These are phyloP conservation scores for Gavialis gangeticus DNA, from an alignment of 2,113 vertebrate genomes.

Conservation along the genomic window DNA sequence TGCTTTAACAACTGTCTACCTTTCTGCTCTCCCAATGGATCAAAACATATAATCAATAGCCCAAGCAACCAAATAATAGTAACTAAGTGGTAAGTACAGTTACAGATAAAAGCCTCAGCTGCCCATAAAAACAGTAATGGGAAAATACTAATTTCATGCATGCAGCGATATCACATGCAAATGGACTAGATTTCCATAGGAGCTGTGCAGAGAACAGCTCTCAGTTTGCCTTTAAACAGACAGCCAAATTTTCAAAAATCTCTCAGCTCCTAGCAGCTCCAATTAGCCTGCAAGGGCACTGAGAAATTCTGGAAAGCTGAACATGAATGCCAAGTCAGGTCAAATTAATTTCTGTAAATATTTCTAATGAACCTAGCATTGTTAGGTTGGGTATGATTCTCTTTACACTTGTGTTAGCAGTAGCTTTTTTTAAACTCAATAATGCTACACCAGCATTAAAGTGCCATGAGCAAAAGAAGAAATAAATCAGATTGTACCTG, in stretches of 20 bases:
- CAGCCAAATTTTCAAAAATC: slow-evolving; percentile 40
- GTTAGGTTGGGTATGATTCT: background rate
- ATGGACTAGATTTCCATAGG: slow-evolving; percentile 42
- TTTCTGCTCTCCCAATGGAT: too few species aligned
- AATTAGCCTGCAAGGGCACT: background rate
- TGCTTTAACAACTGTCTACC: too few species aligned
- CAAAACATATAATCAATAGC: background rate
- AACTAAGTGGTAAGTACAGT: slow-evolving; percentile 39
- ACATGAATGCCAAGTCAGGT: background rate
- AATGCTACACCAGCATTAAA: background rate
- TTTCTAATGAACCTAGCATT: background rate
- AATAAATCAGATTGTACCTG: background rate
- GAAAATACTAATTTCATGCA: slow-evolving; percentile 33
- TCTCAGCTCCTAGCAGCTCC: slow-evolving; percentile 36
- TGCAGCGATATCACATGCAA: slow-evolving; percentile 67
- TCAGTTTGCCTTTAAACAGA: slow-evolving; percentile 52
- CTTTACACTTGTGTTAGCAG: background rate
- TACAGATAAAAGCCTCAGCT: slow-evolving; percentile 66
- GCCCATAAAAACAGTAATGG: slow-evolving; percentile 51
- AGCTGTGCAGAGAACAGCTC: slow-evolving; percentile 52
- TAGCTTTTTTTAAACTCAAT: background rate
- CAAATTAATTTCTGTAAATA: background rate
- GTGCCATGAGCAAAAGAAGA: background rate
- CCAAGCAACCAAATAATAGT: slow-evolving; percentile 49
- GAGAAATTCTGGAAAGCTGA: background rate